Conservation (phyloP, 2,888 invertebrate genomes). For the Leptarthrus brevirostris region DNA sequence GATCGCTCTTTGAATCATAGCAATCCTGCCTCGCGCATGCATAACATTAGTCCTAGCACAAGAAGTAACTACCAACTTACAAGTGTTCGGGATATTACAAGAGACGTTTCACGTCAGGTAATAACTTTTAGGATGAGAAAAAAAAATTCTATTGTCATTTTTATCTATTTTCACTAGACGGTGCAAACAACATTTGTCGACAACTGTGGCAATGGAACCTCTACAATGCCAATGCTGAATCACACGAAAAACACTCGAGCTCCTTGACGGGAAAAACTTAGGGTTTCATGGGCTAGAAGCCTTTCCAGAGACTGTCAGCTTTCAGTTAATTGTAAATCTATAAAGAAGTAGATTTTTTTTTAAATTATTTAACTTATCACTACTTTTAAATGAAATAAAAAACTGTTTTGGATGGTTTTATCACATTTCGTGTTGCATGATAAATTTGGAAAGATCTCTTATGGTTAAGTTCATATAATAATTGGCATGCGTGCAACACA, state of each 20-base stretch:
- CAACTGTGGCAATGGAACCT: slow-evolving; percentile 56
- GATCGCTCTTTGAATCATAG: slow-evolving; percentile 58
- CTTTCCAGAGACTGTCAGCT: slow-evolving; percentile 52
- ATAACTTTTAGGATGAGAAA: not conserved
- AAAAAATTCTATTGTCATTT: not conserved
- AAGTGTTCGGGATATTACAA: slow-evolving; percentile 57
- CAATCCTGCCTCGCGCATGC: slow-evolving; percentile 56
- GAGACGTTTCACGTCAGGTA: slow-evolving; percentile 57
- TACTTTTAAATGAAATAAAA: no score
- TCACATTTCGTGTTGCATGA: no score
- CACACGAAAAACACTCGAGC: slow-evolving; percentile 49
- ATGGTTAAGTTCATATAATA: no score
- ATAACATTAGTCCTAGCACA: slow-evolving; percentile 58
- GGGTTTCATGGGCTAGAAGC: slow-evolving; percentile 54
- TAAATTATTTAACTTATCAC: not conserved
- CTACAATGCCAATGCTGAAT: slow-evolving; percentile 51
- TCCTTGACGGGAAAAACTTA: slow-evolving; percentile 55
- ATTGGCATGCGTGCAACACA: no score
- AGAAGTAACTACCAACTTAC: slow-evolving; percentile 59
- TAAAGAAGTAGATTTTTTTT: not conserved
- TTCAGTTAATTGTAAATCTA: slow-evolving; percentile 47
- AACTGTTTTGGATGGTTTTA: no score
- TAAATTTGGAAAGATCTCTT: no score
- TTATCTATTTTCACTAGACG: slow-evolving; percentile 52
- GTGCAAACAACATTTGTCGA: slow-evolving; percentile 58